Evolutionary conservation across 2,888 invertebrate genomes (phyloP).

Genomic region (Eupithecia exiguata): DNA sequence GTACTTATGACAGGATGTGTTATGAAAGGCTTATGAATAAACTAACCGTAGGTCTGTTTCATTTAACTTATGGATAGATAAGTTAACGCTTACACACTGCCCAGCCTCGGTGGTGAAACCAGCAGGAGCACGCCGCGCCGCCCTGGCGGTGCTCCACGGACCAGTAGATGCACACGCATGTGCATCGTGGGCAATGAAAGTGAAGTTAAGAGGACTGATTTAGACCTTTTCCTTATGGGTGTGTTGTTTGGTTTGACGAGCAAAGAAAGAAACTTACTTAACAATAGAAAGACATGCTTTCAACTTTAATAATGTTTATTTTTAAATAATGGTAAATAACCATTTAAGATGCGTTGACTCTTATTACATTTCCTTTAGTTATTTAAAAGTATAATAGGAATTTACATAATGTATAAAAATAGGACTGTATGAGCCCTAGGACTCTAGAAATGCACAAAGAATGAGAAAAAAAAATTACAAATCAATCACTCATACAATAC

Average conservation of each 20-base stretch:
- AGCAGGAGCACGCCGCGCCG: too few relatives aligned
- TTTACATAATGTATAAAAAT: slow-evolving; percentile 84
- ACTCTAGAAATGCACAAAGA: slow-evolving; percentile 79
- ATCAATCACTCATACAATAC: slow-evolving; percentile 66
- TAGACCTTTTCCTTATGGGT: neutral
- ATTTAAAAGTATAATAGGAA: slow-evolving; percentile 80
- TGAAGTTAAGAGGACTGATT: too few relatives aligned
- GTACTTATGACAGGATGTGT: too few relatives aligned
- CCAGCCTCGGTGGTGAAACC: too few relatives aligned
- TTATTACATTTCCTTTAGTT: slow-evolving; percentile 72
- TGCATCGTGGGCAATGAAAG: too few relatives aligned
- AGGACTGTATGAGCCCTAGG: slow-evolving; percentile 80
- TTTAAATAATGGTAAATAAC: slow-evolving; percentile 71
- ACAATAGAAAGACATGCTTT: slow-evolving; percentile 33
- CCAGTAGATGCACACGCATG: too few relatives aligned
- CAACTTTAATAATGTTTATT: slow-evolving; percentile 79
- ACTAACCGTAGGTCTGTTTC: too few relatives aligned
- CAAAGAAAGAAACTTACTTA: neutral
- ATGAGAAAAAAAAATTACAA: slow-evolving; percentile 79
- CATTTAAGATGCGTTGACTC: slow-evolving; percentile 75
- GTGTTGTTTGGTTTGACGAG: neutral
- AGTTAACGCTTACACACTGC: too few relatives aligned
- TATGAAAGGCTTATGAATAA: too few relatives aligned
- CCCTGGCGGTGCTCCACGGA: too few relatives aligned
- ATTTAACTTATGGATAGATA: too few relatives aligned